These are phyloP conservation scores for Parnassius mnemosyne DNA, from an alignment of 2,888 invertebrate species.

Conservation along the genomic window DNA sequence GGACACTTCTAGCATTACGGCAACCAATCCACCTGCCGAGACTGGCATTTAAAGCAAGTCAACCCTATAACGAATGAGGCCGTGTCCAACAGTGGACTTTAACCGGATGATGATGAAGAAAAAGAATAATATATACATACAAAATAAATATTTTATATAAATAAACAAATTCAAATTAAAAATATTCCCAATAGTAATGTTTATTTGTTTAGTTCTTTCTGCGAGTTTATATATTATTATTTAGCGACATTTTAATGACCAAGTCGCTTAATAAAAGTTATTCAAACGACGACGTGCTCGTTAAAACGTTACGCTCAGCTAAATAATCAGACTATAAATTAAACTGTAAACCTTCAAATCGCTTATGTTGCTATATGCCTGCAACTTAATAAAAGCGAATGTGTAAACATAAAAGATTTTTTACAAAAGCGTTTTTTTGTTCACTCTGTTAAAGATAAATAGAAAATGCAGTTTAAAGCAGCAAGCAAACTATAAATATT, in stretches of 20 bases:
- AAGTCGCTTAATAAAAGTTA: constrained; percentile 26
- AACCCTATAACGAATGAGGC: no score
- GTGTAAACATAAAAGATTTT: background rate
- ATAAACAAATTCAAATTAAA: background rate
- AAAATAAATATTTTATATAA: no score
- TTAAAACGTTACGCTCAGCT: constrained; percentile 25
- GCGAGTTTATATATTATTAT: constrained; percentile 21
- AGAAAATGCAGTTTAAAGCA: no score
- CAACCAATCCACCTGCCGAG: no score
- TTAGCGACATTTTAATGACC: constrained; percentile 25
- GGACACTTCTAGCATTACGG: no score
- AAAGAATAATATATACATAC: no score
- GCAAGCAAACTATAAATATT: no score
- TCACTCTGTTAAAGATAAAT: no score
- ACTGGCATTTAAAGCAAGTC: no score
- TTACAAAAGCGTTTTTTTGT: no score
- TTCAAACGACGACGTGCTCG: constrained; percentile 27
- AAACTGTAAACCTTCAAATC: constrained; percentile 23
- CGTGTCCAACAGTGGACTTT: no score
- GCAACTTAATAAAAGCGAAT: constrained; percentile 7
- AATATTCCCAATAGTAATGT: background rate
- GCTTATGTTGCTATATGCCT: constrained; percentile 21
- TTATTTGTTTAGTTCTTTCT: constrained; percentile 10
- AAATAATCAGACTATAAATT: constrained; percentile 27
- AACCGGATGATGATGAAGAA: no score